Evolutionary conservation across 2,888 invertebrate species (phyloP).

Genomic region (Xestia ashworthii): DNA sequence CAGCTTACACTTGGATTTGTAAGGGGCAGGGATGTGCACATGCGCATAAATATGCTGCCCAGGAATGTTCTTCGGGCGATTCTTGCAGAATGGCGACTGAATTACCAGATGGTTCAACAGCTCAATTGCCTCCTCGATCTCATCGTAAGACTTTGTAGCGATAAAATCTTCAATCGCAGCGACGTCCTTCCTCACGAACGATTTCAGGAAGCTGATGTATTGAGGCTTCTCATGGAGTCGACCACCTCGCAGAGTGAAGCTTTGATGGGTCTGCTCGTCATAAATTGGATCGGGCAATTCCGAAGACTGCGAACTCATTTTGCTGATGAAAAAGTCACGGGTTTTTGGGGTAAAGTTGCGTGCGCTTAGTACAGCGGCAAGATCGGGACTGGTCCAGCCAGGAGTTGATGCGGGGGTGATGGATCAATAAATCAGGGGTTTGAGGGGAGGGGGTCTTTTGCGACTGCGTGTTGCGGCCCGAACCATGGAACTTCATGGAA

Average conservation of each 20-base stretch:
- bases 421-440: conserved; percentile 27
- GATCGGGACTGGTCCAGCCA: not conserved
- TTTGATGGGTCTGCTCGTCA: not conserved
- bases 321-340: not conserved
- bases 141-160: conserved; percentile 11
- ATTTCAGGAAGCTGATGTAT: not conserved
- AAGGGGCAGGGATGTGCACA: not conserved
- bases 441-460: not conserved
- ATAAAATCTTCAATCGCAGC: conserved; percentile 9
- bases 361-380: not conserved
- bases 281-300: conserved; percentile 18
- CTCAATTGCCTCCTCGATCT: not conserved
- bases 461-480: conserved; percentile 31
- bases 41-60: fast-evolving
- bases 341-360: not conserved
- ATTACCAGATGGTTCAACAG: conserved; percentile 9
- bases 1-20: not conserved
- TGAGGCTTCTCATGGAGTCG: conserved; percentile 16
- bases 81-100: conserved; percentile 8
- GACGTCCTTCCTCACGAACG: conserved; percentile 11
- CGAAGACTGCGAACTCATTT: not conserved
- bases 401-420: not conserved
- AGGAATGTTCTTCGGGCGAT: not conserved
- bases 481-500: not conserved
- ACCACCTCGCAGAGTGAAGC: not conserved